Base-by-base conservation (phyloP, 2,888 invertebrate genomes). In the Drosophila incognita region DNA sequence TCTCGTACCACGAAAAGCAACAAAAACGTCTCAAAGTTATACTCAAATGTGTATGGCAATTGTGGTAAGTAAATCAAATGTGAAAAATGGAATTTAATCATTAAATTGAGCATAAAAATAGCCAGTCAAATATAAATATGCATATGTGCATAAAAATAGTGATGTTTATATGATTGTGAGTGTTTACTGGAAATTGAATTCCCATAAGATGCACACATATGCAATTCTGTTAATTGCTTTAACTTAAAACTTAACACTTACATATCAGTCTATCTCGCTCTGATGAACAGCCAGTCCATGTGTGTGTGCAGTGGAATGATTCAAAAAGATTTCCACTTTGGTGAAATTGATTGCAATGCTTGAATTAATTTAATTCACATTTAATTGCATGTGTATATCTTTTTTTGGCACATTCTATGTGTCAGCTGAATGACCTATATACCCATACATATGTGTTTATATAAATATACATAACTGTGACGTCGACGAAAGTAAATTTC, bases 41-140 rank as follows among this genome's bases (percentile, higher is more conserved):
- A 92, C 90, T 91, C 93, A 93, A 96, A 96, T 96, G 96, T 96
- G 96, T 96, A 96, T 96, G 96, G 96, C 96, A 96, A 96, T 96
- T 96, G 95, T 95, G 96, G 96, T 96, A 94, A 95, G 96, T 95
- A 6, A 4, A 65, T 29, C 38, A 61, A 42, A 52, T 18, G 31
- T 10, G 2, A 1, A 7, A n/a, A 51, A 24, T 49, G 0, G 15
- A 21, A 56, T 51, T 33, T 15, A 38, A 29, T 5, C 8, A n/a
- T n/a, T 33, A n/a, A 36, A 29, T 18, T 15, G 24, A 24, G 4
- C 13, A 4, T 36, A 2, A 46, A 18, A 15, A 3, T 27, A 21
- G 29, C n/a, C 27, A 67, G 69, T 38, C 31, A 27, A 7, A 35
- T 21, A 56, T 48, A 18, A 18, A 40, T 40, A 13, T 48, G 10